Evolutionary conservation across 2,113 vertebrate species (phyloP), one percentile per base, ranked within the genome.

Genomic region (Sceloporus tristichus): DNA sequence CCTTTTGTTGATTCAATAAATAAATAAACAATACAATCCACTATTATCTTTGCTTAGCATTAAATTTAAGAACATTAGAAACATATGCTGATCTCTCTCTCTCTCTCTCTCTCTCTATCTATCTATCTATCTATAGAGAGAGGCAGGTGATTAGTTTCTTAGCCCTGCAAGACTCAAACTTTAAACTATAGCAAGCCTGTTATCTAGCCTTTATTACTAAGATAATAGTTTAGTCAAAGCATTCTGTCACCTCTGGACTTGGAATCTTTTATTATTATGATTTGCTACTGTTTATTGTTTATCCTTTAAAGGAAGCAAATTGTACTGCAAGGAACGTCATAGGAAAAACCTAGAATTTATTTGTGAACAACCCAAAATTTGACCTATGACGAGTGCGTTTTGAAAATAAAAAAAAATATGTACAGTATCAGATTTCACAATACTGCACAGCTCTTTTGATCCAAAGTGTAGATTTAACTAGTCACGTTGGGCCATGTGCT

Each of bases 351-450:
- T n/a, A 14, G 53, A 59, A 34, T 34, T 59, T 1, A 27, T 76
- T 59, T 70, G 19, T 83, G 29, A 29, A 4, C 34, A 40, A 48
- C 19, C 1, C 42, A 48, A 54, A 54, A 29, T 71, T 34, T 84
- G 40, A 54, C 29, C 18, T 70, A 66, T 53, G 82, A 71, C 82
- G 71, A 70, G 87, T 89, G 84, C 5, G 82, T 93, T 94, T 91
- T 77, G 92, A 93, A 92, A 90, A 88, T 65, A 91, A 86, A 88
- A 42, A 93, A 34, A 92, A 94, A 48, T 48, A 92, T 89, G 89
- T 84, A 16, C 74, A 29, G 88, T n/a, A 42, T 94, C 77, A 16
- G 83, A 65, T 95, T 91, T 89, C 91, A 80, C 21, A 0, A 0
- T 89, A 89, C 77, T 62, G 8, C 84, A 68, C 81, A 53, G 53